phyloP scores from a whole-genome alignment of 2,797 vertebrate genomes.

The Centroberyx gerrardi region DNA sequence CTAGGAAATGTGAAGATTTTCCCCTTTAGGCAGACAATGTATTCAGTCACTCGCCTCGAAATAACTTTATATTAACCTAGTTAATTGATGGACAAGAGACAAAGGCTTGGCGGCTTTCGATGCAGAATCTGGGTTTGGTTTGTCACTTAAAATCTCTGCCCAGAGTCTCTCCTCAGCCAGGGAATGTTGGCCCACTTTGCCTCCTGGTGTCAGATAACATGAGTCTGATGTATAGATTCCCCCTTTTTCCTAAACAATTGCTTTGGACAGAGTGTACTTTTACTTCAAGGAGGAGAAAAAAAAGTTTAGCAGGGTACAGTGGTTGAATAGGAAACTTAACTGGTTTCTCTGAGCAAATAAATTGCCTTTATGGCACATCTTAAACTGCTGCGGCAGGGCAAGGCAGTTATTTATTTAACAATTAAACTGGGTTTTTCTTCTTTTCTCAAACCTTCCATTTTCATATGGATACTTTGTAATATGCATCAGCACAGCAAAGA shows the following conservation, averaged over 20 bases:
- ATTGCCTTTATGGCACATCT: conserved; percentile 27
- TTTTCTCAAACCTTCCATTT: background rate
- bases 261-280: conserved; percentile 39
- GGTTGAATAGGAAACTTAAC: conserved; percentile 47
- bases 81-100: background rate
- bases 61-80: background rate
- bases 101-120: background rate
- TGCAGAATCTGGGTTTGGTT: background rate
- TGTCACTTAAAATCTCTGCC: conserved; percentile 16
- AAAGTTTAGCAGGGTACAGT: conserved; percentile 34
- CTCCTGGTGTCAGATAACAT: conserved; percentile 39
- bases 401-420: conserved; percentile 9
- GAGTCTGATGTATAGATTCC: conserved; percentile 8
- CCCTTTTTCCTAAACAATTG: conserved; percentile 21
- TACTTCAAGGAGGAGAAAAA: conserved; percentile 2
- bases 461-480: background rate
- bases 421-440: background rate
- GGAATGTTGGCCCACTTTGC: conserved; percentile 6
- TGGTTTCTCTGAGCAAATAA: conserved; percentile 42
- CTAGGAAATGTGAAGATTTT: conserved; percentile 47
- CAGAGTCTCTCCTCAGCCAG: conserved; percentile 17
- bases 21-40: no score
- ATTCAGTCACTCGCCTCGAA: background rate
- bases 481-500: background rate
- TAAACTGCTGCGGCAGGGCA: conserved; percentile 21